A percentile compares a stretch with the other conserved stretches of the same genome.
Evolutionary conservation across 2,888 invertebrate species (phyloP).

Genomic region (Sisyra nigra): DNA sequence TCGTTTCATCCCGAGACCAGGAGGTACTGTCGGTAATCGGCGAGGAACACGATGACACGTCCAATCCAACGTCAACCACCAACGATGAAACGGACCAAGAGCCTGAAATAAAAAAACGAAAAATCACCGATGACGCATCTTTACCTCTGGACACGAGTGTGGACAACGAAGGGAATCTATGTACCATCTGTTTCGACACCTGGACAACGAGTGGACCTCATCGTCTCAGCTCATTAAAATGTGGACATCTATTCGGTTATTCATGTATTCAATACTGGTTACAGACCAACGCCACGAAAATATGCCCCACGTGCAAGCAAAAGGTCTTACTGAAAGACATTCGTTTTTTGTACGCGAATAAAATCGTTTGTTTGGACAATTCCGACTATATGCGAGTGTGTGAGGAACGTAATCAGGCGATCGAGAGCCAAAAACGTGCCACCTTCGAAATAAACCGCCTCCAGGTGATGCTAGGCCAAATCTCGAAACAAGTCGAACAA

Average conservation of each 20-base stretch:
- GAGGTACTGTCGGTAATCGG: no score
- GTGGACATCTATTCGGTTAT: slow-evolving; percentile 85
- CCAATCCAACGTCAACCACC: no score
- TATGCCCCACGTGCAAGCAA: slow-evolving; percentile 81
- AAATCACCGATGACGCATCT: no score
- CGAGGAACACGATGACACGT: no score
- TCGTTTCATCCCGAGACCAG: no score
- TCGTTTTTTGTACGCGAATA: slow-evolving; percentile 63
- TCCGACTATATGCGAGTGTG: slow-evolving; percentile 53
- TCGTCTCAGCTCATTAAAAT: slow-evolving; percentile 69
- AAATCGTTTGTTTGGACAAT: slow-evolving; percentile 60
- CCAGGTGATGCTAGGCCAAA: slow-evolving; percentile 23
- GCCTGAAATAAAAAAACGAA: no score
- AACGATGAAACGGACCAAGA: no score
- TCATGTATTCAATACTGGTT: slow-evolving; percentile 68
- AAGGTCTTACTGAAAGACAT: slow-evolving; percentile 52
- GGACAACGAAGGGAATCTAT: slow-evolving; percentile 54
- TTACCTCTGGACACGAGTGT: slow-evolving; percentile 17
- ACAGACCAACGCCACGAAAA: slow-evolving; percentile 32
- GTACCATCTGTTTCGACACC: slow-evolving; percentile 76
- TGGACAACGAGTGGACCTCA: slow-evolving; percentile 82
- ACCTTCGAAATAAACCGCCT: slow-evolving; percentile 44
- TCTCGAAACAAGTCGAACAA: slow-evolving; percentile 19
- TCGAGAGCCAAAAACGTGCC: slow-evolving; percentile 37
- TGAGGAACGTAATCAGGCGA: slow-evolving; percentile 38